These are phyloP conservation scores for Watsonalla binaria DNA, from an alignment of 2,888 invertebrate genomes.

Conservation along the genomic window DNA sequence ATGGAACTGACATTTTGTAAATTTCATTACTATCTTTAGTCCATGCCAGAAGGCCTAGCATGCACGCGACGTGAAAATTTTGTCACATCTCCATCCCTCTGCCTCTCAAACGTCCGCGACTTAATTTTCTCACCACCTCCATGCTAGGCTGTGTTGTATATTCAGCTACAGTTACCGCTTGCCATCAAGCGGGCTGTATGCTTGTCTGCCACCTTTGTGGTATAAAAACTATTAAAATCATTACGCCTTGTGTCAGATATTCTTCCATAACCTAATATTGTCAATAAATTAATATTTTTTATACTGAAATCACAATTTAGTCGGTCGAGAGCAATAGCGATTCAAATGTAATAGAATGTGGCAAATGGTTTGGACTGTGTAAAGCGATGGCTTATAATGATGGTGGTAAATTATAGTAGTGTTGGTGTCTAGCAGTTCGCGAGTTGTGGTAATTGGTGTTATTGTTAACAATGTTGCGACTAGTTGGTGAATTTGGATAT, in stretches of 20 bases:
- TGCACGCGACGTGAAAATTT: too few relatives aligned
- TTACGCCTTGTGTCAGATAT: not conserved
- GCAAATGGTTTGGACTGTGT: constrained; percentile 9
- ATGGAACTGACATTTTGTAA: not conserved
- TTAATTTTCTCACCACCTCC: too few relatives aligned
- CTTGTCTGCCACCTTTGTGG: too few relatives aligned
- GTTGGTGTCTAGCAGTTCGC: constrained; percentile 43
- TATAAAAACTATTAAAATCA: not conserved
- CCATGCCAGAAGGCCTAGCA: too few relatives aligned
- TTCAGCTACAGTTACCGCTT: too few relatives aligned
- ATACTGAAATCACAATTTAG: not conserved
- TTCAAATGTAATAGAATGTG: constrained; percentile 13
- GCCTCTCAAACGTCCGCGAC: too few relatives aligned
- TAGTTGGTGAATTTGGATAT: constrained; percentile 16
- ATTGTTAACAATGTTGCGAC: constrained; percentile 20
- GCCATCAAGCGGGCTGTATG: too few relatives aligned
- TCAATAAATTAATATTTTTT: not conserved
- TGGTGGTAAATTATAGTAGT: constrained; percentile 15
- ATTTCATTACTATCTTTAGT: not conserved
- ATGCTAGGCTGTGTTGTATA: too few relatives aligned
- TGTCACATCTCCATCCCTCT: too few relatives aligned
- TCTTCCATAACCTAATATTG: not conserved
- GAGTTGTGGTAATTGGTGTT: constrained; percentile 30
- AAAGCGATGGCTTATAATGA: not conserved
- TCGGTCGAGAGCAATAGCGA: constrained; percentile 5